Conservation (phyloP, 2,113 vertebrate species). For the Thalassarche chlororhynchos region DNA sequence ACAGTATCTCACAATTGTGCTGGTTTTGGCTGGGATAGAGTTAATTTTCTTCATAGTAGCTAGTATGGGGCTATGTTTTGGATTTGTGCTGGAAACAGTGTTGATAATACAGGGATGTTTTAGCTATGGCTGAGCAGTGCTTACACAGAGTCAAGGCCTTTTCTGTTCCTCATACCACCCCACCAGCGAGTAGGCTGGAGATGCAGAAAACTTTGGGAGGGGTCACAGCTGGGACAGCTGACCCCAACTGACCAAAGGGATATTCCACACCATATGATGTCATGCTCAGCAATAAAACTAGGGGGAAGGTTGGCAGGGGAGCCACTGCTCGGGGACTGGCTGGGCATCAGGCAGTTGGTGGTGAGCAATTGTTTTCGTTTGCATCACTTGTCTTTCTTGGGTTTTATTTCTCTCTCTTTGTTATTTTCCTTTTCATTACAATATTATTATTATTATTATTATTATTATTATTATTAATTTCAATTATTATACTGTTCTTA, state of each 20-base stretch:
- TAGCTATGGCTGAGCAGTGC: neutral
- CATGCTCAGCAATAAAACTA: neutral
- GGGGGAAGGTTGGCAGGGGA: too few relatives aligned
- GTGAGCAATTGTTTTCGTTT: too few relatives aligned
- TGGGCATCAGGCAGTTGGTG: too few relatives aligned
- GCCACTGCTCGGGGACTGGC: too few relatives aligned
- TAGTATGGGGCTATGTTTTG: neutral
- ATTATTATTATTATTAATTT: too few relatives aligned
- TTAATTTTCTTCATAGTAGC: neutral
- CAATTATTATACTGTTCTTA: neutral
- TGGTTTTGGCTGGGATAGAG: neutral
- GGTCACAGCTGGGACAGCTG: neutral
- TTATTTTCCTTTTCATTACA: neutral
- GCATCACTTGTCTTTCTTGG: too few relatives aligned
- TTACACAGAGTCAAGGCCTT: neutral
- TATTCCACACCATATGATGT: neutral
- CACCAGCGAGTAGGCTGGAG: neutral
- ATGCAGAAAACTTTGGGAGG: neutral
- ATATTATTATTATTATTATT: too few relatives aligned
- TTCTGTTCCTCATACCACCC: neutral
- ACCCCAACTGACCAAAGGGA: neutral
- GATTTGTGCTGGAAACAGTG: neutral
- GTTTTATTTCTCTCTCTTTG: too few relatives aligned
- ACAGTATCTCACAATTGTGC: neutral
- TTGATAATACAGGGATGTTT: neutral